Evolutionary conservation across 1,140 invertebrate species (phyloP).

Genomic region (Drosophila guanche): DNA sequence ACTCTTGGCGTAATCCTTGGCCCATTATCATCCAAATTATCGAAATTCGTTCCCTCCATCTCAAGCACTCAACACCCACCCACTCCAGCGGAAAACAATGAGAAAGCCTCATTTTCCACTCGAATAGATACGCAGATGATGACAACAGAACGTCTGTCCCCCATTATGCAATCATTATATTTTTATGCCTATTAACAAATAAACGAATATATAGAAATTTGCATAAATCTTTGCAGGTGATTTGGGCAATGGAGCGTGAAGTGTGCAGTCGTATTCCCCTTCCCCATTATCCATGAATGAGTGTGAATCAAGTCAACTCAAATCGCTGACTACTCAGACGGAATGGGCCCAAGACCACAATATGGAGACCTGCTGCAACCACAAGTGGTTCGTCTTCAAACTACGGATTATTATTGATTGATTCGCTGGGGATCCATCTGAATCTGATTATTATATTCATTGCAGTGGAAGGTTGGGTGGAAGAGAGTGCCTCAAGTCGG

Average conservation of each 20-base stretch:
- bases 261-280: slow-evolving; percentile 1
- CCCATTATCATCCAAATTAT: slow-evolving; percentile 9
- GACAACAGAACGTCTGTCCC: slow-evolving; percentile 34
- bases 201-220: slow-evolving; percentile 64
- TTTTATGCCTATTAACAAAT: slow-evolving; percentile 70
- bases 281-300: slow-evolving; percentile 1
- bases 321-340: slow-evolving; percentile 30
- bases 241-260: slow-evolving; percentile 58
- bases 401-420: too few species aligned
- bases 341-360: slow-evolving; percentile 7
- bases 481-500: too few species aligned
- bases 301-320: slow-evolving; percentile 2
- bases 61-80: not conserved
- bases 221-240: slow-evolving; percentile 67
- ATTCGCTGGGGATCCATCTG: too few species aligned
- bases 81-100: slow-evolving; percentile 21
- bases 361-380: too few species aligned
- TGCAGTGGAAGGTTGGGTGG: too few species aligned
- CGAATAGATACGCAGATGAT: slow-evolving; percentile 55
- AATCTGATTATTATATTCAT: too few species aligned
- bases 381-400: too few species aligned
- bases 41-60: not conserved
- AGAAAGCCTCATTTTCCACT: slow-evolving; percentile 67
- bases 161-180: slow-evolving; percentile 73
- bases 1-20: slow-evolving; percentile 9